These are phyloP conservation scores for Poecilia velifera DNA, from an alignment of 2,797 vertebrate genomes.

Conservation along the genomic window DNA sequence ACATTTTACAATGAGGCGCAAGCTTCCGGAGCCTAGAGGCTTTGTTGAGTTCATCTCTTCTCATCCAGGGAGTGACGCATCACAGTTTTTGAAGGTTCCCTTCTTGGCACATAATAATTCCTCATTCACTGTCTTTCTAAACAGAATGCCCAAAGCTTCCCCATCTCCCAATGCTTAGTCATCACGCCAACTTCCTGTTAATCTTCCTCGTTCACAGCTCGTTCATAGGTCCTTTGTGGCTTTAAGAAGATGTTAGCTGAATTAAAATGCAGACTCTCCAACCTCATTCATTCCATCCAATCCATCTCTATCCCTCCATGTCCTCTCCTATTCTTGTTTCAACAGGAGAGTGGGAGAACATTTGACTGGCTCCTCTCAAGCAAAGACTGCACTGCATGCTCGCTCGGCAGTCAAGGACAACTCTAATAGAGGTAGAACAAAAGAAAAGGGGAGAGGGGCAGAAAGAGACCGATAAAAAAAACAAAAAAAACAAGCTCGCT, in stretches of 20 bases:
- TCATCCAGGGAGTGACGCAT: slow-evolving; percentile 31
- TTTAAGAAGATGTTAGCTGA: slow-evolving; percentile 50
- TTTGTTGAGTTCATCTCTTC: slow-evolving; percentile 8
- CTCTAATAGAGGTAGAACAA: slow-evolving; percentile 77
- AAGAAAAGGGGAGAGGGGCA: slow-evolving; percentile 57
- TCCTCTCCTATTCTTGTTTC: slow-evolving; percentile 61
- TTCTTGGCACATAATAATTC: slow-evolving; percentile 53
- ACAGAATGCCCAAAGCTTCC: slow-evolving; percentile 52
- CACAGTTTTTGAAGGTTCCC: slow-evolving; percentile 27
- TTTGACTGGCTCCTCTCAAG: slow-evolving; percentile 68
- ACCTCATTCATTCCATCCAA: slow-evolving; percentile 23
- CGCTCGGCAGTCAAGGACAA: slow-evolving; percentile 71
- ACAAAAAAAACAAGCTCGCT: slow-evolving; percentile 46
- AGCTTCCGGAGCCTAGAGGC: slow-evolving; percentile 13
- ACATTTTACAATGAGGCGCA: not conserved
- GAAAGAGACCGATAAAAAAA: slow-evolving; percentile 24
- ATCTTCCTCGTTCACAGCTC: slow-evolving; percentile 43
- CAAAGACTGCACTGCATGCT: slow-evolving; percentile 57
- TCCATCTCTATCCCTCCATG: slow-evolving; percentile 27
- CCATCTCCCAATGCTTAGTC: slow-evolving; percentile 61
- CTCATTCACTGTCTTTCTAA: slow-evolving; percentile 59
- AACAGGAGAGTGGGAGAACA: slow-evolving; percentile 58
- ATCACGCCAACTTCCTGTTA: slow-evolving; percentile 63
- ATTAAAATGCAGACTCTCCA: slow-evolving; percentile 42
- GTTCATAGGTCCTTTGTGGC: slow-evolving; percentile 47